Evolutionary conservation across 2,113 vertebrate species (phyloP).

Genomic region (Centropus unirufus): DNA sequence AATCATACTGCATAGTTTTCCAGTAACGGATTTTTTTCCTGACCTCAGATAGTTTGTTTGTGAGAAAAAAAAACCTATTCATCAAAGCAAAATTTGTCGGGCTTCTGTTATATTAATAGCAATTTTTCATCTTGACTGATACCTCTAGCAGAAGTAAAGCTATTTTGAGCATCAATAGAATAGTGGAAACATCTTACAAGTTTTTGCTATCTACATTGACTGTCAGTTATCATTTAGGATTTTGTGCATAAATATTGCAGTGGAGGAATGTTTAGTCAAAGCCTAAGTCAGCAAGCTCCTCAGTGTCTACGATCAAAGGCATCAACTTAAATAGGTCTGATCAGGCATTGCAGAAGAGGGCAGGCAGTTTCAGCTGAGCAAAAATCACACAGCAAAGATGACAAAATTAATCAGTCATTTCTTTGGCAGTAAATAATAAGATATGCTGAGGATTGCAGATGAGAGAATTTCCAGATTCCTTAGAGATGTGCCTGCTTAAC

Average conservation of each 20-base stretch:
- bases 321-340: slow-evolving; percentile 80
- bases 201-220: slow-evolving; percentile 69
- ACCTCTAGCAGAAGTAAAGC: neutral
- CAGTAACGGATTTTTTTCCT: neutral
- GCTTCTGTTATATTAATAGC: slow-evolving; percentile 17
- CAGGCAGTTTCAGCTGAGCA: slow-evolving; percentile 69
- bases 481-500: slow-evolving; percentile 76
- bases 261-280: slow-evolving; percentile 73
- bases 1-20: neutral
- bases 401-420: slow-evolving; percentile 85
- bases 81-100: neutral
- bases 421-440: slow-evolving; percentile 81
- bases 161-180: slow-evolving; percentile 11
- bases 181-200: slow-evolving; percentile 5
- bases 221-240: slow-evolving; percentile 72
- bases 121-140: slow-evolving; percentile 12
- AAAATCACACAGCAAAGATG: slow-evolving; percentile 76
- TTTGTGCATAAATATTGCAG: slow-evolving; percentile 66
- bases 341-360: slow-evolving; percentile 68
- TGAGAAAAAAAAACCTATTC: slow-evolving; percentile 40
- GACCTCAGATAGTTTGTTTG: slow-evolving; percentile 27
- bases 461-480: slow-evolving; percentile 76
- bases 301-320: slow-evolving; percentile 75
- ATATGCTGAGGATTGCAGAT: slow-evolving; percentile 79
- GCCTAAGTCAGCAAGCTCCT: slow-evolving; percentile 64